Conservation (phyloP, 2,797 vertebrate species). For the Anolis apletophallus region DNA sequence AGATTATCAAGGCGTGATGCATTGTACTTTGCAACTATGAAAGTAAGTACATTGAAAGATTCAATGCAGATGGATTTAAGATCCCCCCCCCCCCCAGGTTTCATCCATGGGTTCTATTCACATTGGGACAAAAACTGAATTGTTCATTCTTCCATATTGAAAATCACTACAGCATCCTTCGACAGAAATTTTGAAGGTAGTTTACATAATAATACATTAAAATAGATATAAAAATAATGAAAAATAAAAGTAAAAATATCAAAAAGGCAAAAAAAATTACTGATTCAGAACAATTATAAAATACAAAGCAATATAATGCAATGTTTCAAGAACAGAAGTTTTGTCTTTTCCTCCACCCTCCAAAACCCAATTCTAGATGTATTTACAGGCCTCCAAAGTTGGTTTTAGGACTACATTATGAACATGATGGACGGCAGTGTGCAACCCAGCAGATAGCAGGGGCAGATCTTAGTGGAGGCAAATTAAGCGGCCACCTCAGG, state of each 20-base stretch:
- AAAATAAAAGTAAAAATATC: not conserved
- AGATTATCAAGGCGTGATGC: not conserved
- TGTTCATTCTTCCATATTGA: not conserved
- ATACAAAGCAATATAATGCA: too few relatives aligned
- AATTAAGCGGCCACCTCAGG: too few relatives aligned
- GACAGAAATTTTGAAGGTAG: not conserved
- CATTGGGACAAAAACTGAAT: not conserved
- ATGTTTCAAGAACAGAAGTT: not conserved
- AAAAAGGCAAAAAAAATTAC: not conserved
- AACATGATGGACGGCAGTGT: too few relatives aligned
- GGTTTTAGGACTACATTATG: too few relatives aligned
- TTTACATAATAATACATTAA: not conserved
- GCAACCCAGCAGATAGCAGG: too few relatives aligned
- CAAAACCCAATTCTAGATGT: too few relatives aligned
- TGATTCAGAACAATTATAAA: not conserved
- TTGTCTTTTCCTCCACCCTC: not conserved
- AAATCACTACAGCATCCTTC: not conserved
- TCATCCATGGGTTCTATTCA: not conserved
- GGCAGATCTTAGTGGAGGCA: too few relatives aligned
- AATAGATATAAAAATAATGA: not conserved
- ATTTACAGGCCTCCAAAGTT: too few relatives aligned
- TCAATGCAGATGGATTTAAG: not conserved
- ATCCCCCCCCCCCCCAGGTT: too few relatives aligned
- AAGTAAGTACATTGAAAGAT: constrained; percentile 5
- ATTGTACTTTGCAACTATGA: not conserved